phyloP scores from a whole-genome alignment of 2,797 vertebrate species.

The Antrozous pallidus region DNA sequence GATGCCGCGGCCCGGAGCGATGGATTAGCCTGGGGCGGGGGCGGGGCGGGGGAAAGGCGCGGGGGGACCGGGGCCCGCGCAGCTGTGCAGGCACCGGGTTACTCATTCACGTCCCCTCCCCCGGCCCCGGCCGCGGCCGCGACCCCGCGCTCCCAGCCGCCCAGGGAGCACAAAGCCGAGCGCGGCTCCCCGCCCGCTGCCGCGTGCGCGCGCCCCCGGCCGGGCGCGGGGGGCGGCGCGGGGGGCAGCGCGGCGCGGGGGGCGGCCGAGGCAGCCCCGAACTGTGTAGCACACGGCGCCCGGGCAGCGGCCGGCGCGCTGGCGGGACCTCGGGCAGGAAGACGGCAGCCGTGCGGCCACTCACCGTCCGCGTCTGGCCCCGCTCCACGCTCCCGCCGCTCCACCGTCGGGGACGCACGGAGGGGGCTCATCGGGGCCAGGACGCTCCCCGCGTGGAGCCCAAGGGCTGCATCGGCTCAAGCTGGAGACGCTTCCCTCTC shows the following conservation, averaged over 20 bases:
- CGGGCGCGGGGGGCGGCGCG: slow-evolving; percentile 20
- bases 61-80: slow-evolving; percentile 57
- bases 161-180: slow-evolving; percentile 67
- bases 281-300: neutral
- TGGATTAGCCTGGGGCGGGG: slow-evolving; percentile 60
- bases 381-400: slow-evolving; percentile 11
- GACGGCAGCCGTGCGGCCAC: slow-evolving; percentile 18
- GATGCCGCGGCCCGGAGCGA: slow-evolving; percentile 52
- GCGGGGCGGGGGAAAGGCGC: slow-evolving; percentile 18
- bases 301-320: neutral
- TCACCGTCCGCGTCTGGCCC: slow-evolving; percentile 60
- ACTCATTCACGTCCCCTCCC: neutral
- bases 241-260: neutral
- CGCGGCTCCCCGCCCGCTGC: neutral
- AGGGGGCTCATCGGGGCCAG: slow-evolving; percentile 30
- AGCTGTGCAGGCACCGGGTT: slow-evolving; percentile 61
- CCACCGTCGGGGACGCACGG: neutral
- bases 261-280: neutral
- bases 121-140: neutral
- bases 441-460: slow-evolving; percentile 7
- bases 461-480: slow-evolving; percentile 44
- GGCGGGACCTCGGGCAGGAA: neutral
- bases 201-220: slow-evolving; percentile 60
- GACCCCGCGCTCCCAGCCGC: slow-evolving; percentile 14
- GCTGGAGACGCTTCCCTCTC: slow-evolving; percentile 43